These are phyloP conservation scores for Grus americana DNA, from an alignment of 2,113 vertebrate genomes.

Conservation along the genomic window DNA sequence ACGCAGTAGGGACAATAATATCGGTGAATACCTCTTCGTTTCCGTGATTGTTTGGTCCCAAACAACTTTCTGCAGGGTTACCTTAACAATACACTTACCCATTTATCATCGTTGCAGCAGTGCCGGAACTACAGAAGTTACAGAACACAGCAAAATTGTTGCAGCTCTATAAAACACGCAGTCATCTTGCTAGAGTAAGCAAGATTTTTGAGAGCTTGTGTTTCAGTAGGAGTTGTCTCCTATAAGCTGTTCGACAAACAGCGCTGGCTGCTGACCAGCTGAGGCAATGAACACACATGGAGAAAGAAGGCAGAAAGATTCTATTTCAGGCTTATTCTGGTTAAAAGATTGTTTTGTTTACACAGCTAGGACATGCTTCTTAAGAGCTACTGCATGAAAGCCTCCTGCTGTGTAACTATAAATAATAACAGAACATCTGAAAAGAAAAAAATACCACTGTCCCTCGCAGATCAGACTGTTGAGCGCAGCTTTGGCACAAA, in stretches of 20 bases:
- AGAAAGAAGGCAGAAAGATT: not conserved
- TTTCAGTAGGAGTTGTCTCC: not conserved
- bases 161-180: not conserved
- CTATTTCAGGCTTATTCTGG: not conserved
- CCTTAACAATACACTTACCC: not conserved
- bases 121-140: not conserved
- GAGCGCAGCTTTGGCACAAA: accelerated
- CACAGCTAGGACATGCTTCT: not conserved
- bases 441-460: not conserved
- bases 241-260: not conserved
- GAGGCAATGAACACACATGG: not conserved
- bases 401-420: not conserved
- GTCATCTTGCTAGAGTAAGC: not conserved
- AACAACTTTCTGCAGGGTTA: not conserved
- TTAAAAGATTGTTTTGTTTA: not conserved
- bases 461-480: not conserved
- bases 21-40: not conserved
- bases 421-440: not conserved
- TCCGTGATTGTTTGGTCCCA: not conserved
- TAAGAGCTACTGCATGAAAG: not conserved
- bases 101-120: not conserved
- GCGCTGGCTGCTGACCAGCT: not conserved
- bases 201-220: not conserved
- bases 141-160: not conserved
- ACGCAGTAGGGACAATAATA: not conserved